phyloP scores from a whole-genome alignment of 2,888 invertebrate genomes.

The Choreutis nemorana region DNA sequence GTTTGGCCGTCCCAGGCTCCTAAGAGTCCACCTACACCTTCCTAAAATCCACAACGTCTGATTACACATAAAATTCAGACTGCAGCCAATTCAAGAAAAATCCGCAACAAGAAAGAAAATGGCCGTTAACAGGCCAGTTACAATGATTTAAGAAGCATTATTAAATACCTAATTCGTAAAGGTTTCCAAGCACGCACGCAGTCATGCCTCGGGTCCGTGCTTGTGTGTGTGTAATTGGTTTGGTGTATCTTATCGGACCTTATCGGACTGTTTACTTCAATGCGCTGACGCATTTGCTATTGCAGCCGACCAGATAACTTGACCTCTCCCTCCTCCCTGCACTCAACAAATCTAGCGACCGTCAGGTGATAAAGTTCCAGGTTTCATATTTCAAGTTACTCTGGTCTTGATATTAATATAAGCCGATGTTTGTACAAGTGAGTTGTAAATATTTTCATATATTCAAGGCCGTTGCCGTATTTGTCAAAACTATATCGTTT shows the following conservation, averaged over 20 bases:
- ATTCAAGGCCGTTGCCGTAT: constrained; percentile 24
- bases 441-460: constrained; percentile 41
- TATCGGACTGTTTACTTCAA: constrained; percentile 27
- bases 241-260: constrained; percentile 34
- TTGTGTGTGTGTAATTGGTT: constrained; percentile 33
- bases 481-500: constrained; percentile 44
- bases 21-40: no score
- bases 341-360: constrained; percentile 1
- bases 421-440: constrained; percentile 33
- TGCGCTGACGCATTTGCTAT: constrained; percentile 19
- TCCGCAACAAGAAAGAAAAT: no score
- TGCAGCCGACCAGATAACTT: not conserved
- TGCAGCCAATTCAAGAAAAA: no score
- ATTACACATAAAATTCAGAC: no score
- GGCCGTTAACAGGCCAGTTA: no score
- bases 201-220: constrained; percentile 23
- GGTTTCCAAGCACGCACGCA: constrained; percentile 5
- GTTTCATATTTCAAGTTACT: constrained; percentile 5
- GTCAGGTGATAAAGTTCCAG: not conserved
- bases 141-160: no score
- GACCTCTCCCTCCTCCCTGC: constrained; percentile 1
- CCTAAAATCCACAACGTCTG: no score
- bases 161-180: constrained; percentile 15
- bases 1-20: no score
- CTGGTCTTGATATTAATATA: constrained; percentile 13